Percentiles rank a stretch among this genome's conserved stretches.
Evolutionary conservation across 2,888 invertebrate species (phyloP).

Genomic region (Leuctra nigra): DNA sequence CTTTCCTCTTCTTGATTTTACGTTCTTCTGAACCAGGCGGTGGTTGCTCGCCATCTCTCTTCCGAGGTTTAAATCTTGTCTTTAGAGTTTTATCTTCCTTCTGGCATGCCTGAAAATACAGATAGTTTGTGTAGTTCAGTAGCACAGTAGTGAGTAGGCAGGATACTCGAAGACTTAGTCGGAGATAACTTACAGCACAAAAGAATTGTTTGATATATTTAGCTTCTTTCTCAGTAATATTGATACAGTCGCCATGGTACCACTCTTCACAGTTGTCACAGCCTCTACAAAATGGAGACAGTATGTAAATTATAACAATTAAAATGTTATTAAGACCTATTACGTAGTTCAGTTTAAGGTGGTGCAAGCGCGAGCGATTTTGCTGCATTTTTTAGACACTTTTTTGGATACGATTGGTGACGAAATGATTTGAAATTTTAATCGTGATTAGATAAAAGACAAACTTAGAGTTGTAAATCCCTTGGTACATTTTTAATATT

Average conservation of each 20-base stretch:
- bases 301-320: neutral
- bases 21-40: conserved; percentile 32
- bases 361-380: no score
- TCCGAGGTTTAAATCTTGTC: conserved; percentile 40
- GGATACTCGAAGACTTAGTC: neutral
- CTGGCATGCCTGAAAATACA: conserved; percentile 52
- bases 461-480: no score
- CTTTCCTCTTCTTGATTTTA: conserved; percentile 34
- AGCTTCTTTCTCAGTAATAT: conserved; percentile 87
- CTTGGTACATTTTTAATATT: no score
- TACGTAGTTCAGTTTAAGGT: no score
- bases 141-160: neutral
- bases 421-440: no score
- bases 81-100: conserved; percentile 72
- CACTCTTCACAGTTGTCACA: conserved; percentile 98
- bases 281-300: conserved; percentile 51
- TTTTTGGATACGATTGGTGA: no score
- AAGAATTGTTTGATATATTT: conserved; percentile 91
- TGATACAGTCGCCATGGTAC: conserved; percentile 98
- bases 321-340: no score
- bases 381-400: no score
- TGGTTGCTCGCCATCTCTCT: conserved; percentile 31
- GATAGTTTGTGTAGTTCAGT: neutral
- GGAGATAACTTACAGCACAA: conserved; percentile 53
- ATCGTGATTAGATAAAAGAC: no score